Conservation (phyloP, 1,140 invertebrate species). For the Anoplolepis gracilipes region DNA sequence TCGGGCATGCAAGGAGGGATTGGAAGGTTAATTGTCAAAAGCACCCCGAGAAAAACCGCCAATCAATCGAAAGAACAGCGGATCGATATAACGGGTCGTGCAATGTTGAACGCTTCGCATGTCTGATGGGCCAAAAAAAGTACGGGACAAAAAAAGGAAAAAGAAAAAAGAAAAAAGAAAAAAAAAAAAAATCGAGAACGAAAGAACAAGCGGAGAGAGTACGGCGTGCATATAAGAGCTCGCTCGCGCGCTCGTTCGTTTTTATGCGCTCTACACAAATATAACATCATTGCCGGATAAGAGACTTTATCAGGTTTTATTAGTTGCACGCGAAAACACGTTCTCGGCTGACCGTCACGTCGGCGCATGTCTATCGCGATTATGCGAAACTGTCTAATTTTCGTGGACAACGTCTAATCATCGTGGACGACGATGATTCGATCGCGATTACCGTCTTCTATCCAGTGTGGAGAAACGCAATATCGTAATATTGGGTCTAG, state of each 20-base stretch:
- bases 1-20: neutral
- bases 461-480: neutral
- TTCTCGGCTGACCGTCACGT: neutral
- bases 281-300: neutral
- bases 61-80: constrained; percentile 55
- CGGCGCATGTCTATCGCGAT: neutral
- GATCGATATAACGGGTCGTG: constrained; percentile 19
- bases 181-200: constrained; percentile 14
- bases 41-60: constrained; percentile 67
- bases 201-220: neutral
- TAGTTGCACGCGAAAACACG: constrained; percentile 27
- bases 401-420: neutral
- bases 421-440: neutral
- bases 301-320: constrained; percentile 9
- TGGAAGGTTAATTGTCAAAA: constrained; percentile 59
- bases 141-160: neutral
- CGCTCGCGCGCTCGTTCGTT: constrained; percentile 13
- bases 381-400: neutral
- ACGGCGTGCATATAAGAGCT: neutral
- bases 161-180: no score
- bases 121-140: constrained; percentile 34
- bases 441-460: neutral
- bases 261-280: neutral
- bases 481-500: neutral
- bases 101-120: constrained; percentile 19